Evolutionary conservation across 2,113 vertebrate species (phyloP).

Genomic region (Daubentonia madagascariensis): DNA sequence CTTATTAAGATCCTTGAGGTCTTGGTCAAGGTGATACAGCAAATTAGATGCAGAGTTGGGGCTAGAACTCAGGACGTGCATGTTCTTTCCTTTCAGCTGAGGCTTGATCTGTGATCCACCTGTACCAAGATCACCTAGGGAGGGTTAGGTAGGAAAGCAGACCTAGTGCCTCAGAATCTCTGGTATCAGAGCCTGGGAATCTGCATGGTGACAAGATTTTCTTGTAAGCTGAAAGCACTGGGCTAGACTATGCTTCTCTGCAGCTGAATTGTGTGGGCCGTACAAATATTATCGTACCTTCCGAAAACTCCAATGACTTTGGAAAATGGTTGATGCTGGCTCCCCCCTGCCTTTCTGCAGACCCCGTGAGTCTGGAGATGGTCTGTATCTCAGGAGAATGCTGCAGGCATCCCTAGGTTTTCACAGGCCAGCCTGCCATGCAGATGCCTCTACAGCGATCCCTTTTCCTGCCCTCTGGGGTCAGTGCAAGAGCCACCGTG

Average conservation of each 20-base stretch:
- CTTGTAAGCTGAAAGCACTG: background rate
- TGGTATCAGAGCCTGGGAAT: background rate
- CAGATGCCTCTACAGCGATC: background rate
- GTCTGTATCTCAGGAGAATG: background rate
- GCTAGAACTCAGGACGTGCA: too few species aligned
- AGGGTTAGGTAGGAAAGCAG: background rate
- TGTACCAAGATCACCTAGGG: background rate
- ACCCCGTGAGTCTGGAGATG: background rate
- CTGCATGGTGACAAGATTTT: background rate
- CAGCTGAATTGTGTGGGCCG: too few species aligned
- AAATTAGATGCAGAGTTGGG: background rate
- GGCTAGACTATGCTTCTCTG: background rate
- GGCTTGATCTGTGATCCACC: background rate
- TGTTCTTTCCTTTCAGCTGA: background rate
- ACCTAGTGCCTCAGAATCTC: background rate
- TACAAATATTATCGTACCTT: background rate
- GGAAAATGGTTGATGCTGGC: background rate
- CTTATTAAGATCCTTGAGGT: background rate
- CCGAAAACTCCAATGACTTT: too few species aligned
- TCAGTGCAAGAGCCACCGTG: fast-evolving
- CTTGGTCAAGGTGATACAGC: background rate
- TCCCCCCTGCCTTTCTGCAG: background rate
- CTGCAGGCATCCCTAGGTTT: background rate
- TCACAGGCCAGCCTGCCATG: background rate
- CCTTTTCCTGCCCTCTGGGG: background rate